Conservation (phyloP, 2,113 vertebrate species). For the Conger conger region DNA sequence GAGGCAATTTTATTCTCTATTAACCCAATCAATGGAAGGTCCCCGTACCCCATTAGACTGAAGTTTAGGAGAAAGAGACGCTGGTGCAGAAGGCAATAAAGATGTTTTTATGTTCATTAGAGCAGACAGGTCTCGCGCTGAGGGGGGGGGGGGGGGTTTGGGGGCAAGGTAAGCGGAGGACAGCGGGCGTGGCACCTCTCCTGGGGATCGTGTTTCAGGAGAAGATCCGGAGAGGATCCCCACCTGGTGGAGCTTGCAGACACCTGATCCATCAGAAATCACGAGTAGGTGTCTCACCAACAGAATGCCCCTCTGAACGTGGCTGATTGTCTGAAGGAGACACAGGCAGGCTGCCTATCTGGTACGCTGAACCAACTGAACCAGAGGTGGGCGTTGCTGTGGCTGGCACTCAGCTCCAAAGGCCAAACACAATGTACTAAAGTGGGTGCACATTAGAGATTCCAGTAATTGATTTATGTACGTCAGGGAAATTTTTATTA, state of each 20-base stretch:
- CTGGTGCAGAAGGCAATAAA: conserved; percentile 62
- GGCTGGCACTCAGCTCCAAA: not conserved
- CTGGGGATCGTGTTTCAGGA: not conserved
- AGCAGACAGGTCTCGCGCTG: conserved; percentile 50
- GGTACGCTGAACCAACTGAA: not conserved
- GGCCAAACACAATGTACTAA: not conserved
- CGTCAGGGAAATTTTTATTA: not conserved
- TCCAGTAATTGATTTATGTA: not conserved
- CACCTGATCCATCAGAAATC: not conserved
- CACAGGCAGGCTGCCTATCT: not conserved
- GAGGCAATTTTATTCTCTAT: conserved; percentile 82
- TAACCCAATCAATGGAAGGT: conserved; percentile 82
- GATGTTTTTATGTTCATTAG: conserved; percentile 64
- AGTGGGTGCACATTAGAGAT: not conserved
- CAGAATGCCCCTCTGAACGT: not conserved
- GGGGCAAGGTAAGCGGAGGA: conserved; percentile 12
- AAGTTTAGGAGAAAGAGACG: conserved; percentile 63
- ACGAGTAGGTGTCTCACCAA: not conserved
- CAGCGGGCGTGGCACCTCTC: not conserved
- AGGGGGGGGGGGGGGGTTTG: conserved; percentile 8
- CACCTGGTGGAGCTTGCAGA: not conserved
- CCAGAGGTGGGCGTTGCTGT: not conserved
- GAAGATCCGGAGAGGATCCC: too few species aligned
- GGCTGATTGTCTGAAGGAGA: not conserved
- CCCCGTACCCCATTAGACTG: conserved; percentile 72